These are phyloP conservation scores for Dynastes grantii DNA, from an alignment of 2,888 invertebrate species.

Conservation along the genomic window DNA sequence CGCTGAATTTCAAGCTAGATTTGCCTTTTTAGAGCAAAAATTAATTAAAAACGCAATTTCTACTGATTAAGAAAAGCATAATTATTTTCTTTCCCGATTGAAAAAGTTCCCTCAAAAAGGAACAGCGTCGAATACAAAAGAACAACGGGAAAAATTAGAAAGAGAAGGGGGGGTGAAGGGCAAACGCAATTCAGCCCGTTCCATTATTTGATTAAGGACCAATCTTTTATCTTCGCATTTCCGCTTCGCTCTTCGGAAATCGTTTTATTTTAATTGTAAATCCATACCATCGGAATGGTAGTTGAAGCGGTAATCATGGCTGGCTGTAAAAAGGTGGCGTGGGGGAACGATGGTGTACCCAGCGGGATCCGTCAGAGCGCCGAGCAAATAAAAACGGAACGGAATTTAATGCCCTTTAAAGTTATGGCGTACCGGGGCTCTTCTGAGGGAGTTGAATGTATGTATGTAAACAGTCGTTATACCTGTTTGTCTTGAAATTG, in stretches of 20 bases:
- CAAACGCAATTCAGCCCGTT: background rate
- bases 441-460: background rate
- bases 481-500: conserved; percentile 1
- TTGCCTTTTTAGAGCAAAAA: too few species aligned
- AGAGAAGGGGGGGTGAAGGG: background rate
- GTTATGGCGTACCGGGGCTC: background rate
- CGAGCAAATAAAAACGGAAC: background rate
- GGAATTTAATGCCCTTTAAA: conserved; percentile 5
- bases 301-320: background rate
- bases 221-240: background rate
- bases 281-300: background rate
- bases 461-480: background rate
- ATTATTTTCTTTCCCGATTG: too few species aligned
- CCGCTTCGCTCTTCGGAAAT: conserved; percentile 3
- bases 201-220: background rate
- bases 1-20: too few species aligned
- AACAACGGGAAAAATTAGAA: too few species aligned
- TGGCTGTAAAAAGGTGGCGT: too few species aligned
- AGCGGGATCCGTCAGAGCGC: background rate
- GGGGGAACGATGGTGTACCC: background rate
- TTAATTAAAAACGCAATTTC: too few species aligned
- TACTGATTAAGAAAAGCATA: too few species aligned
- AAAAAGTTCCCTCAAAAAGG: too few species aligned
- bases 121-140: too few species aligned
- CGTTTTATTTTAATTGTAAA: conserved; percentile 32